Conservation (phyloP, 2,797 vertebrate species). For the Hydrocynus forskahlii region DNA sequence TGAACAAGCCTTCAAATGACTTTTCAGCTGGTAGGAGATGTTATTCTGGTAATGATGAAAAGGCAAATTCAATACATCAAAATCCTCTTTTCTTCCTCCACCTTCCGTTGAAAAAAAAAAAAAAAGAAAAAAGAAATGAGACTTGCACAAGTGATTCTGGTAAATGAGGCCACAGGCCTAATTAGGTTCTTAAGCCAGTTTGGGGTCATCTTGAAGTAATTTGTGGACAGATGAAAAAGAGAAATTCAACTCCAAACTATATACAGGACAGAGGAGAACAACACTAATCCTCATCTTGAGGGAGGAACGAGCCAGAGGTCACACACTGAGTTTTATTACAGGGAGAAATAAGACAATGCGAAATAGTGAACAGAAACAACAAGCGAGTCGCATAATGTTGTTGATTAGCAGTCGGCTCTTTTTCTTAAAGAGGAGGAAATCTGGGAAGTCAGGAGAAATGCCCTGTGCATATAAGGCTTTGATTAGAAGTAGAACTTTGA, state of each 20-base stretch:
- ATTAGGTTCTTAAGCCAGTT: slow-evolving; percentile 59
- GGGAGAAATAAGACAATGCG: slow-evolving; percentile 15
- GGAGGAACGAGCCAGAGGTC: slow-evolving; percentile 31
- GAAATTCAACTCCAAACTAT: slow-evolving; percentile 48
- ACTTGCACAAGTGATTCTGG: slow-evolving; percentile 61
- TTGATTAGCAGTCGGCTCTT: neutral
- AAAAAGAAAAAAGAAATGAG: slow-evolving; percentile 23
- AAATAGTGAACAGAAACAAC: slow-evolving; percentile 10
- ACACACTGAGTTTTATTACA: slow-evolving; percentile 27
- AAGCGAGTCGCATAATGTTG: neutral
- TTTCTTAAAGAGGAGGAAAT: slow-evolving; percentile 11
- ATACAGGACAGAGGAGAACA: slow-evolving; percentile 39
- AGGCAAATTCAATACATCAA: slow-evolving; percentile 56
- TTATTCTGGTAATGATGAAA: slow-evolving; percentile 63
- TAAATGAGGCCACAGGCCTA: slow-evolving; percentile 61
- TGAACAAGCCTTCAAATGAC: slow-evolving; percentile 54
- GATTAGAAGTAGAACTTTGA: slow-evolving; percentile 10
- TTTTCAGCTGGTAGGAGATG: slow-evolving; percentile 59
- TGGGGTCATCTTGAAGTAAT: slow-evolving; percentile 64
- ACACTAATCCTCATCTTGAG: slow-evolving; percentile 40
- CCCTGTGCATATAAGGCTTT: slow-evolving; percentile 9
- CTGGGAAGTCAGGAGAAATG: neutral
- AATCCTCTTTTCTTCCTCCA: slow-evolving; percentile 35
- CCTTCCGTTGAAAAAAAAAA: slow-evolving; percentile 36
- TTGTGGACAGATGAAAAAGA: slow-evolving; percentile 58